Base-by-base conservation (phyloP, 2,797 vertebrate species). In the Phrynocephalus vlangalii region DNA sequence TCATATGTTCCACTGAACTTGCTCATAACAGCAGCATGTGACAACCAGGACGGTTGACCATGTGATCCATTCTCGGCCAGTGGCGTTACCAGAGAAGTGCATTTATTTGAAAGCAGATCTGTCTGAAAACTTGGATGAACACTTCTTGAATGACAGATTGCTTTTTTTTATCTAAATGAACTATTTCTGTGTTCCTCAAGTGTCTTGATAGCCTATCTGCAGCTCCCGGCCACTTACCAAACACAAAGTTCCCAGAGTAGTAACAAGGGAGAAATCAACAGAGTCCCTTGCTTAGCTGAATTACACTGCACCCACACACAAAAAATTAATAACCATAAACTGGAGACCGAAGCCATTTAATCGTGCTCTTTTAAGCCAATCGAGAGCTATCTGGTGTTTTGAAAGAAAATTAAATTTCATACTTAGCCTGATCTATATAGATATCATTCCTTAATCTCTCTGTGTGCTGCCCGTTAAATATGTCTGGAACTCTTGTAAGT, bases 351-450 rank as follows among this genome's bases (percentile, higher is more conserved):
- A 94, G 90, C 90, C 0, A n/a, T 89, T 91, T 93, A 72, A 82
- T 48, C 0, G 0, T 33, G 0, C 52, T 6, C 84, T 90, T 44
- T 95, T 91, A 90, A 85, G 85, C 70, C 52, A 68, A 44, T 90
- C 79, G 80, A 91, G 90, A 91, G 89, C 30, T 66, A 66, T 68
- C 67, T 50, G 16, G 11, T 79, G 1, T 90, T 91, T 94, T 95
- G 83, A 87, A 94, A 95, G 87, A 91, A 78, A 91, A 92, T 89
- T 67, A 93, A 92, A 82, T 92, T 78, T 94, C 71, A 38, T 11
- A 67, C 85, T 84, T 79, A 92, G 88, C 80, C 87, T 86, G 48
- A 94, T 70, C 6, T 88, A 26, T 82, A 85, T 89, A 83, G 71
- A 44, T 87, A 90, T 93, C 77, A 79, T 87, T 90, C 84, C 5